Evolutionary conservation across 2,797 vertebrate species (phyloP).

Genomic region (Pseudopleuronectes americanus): DNA sequence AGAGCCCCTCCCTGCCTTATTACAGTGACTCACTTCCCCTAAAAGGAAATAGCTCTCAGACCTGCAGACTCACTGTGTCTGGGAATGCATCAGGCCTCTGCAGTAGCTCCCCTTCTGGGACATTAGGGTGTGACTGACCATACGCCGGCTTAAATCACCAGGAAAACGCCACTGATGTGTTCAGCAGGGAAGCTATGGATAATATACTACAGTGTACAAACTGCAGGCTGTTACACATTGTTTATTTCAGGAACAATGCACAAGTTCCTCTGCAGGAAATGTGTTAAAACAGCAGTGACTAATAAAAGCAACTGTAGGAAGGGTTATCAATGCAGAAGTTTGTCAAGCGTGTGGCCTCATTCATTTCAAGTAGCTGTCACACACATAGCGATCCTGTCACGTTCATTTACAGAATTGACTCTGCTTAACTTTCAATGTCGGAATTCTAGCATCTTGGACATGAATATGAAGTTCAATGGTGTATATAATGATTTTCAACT

Average conservation of each 20-base stretch:
- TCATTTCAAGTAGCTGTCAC: slow-evolving; percentile 6
- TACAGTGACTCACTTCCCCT: slow-evolving; percentile 81
- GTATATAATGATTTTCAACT: too few species aligned
- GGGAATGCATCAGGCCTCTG: slow-evolving; percentile 71
- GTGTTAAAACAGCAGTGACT: slow-evolving; percentile 57
- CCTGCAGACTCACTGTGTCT: slow-evolving; percentile 74
- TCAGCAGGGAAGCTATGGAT: slow-evolving; percentile 32
- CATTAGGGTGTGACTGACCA: slow-evolving; percentile 66
- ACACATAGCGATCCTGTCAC: not conserved
- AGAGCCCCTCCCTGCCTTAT: slow-evolving; percentile 78
- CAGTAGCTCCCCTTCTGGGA: slow-evolving; percentile 69
- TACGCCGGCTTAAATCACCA: slow-evolving; percentile 45
- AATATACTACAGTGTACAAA: not conserved
- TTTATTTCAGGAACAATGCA: slow-evolving; percentile 26
- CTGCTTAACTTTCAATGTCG: not conserved
- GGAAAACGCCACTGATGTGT: slow-evolving; percentile 55
- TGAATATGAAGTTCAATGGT: too few species aligned
- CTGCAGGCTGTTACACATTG: not conserved
- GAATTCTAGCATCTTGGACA: not conserved
- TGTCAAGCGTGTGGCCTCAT: not conserved
- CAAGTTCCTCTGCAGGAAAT: slow-evolving; percentile 34
- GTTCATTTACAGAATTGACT: too few species aligned
- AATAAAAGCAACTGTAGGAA: slow-evolving; percentile 10
- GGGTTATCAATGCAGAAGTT: slow-evolving; percentile 5
- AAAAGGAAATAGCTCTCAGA: slow-evolving; percentile 80